These are phyloP conservation scores for Halictus ligatus DNA, from an alignment of 2,888 invertebrate species.

Conservation along the genomic window DNA sequence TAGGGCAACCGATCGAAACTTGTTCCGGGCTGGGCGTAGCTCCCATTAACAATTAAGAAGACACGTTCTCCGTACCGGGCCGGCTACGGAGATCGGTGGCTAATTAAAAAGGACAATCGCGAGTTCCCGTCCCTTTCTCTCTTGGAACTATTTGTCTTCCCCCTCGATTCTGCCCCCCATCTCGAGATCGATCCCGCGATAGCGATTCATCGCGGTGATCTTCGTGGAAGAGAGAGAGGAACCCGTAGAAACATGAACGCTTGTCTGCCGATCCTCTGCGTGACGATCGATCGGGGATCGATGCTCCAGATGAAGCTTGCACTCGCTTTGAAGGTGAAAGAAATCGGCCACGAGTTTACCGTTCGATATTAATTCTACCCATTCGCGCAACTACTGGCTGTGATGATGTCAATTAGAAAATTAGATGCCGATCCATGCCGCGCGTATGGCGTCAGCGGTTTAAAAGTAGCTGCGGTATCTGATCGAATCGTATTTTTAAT, in stretches of 20 bases:
- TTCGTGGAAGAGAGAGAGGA: constrained; percentile 40
- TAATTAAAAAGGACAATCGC: constrained; percentile 74
- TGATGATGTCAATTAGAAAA: constrained; percentile 45
- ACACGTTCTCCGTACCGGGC: constrained; percentile 56
- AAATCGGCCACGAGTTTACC: not conserved
- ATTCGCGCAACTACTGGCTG: constrained; percentile 32
- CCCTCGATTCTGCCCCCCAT: constrained; percentile 27
- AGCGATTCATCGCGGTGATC: constrained; percentile 51
- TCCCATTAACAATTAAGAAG: constrained; percentile 76
- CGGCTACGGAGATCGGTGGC: constrained; percentile 49
- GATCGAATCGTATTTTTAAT: not conserved
- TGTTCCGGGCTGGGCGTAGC: constrained; percentile 70
- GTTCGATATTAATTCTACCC: not conserved
- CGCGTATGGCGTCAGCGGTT: not conserved
- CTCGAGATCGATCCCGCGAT: constrained; percentile 55
- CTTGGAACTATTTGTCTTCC: constrained; percentile 40
- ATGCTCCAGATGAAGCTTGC: not conserved
- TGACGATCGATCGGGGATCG: not conserved
- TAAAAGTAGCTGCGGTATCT: not conserved
- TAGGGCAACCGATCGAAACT: constrained; percentile 54
- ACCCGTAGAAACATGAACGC: constrained; percentile 30
- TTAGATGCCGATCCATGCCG: not conserved
- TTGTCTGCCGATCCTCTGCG: not conserved
- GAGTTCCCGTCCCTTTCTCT: not conserved
- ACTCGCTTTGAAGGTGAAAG: not conserved